Evolutionary conservation across 2,888 invertebrate species (phyloP), one percentile per base, ranked within the genome.

Genomic region (Perizoma flavofasciatum): DNA sequence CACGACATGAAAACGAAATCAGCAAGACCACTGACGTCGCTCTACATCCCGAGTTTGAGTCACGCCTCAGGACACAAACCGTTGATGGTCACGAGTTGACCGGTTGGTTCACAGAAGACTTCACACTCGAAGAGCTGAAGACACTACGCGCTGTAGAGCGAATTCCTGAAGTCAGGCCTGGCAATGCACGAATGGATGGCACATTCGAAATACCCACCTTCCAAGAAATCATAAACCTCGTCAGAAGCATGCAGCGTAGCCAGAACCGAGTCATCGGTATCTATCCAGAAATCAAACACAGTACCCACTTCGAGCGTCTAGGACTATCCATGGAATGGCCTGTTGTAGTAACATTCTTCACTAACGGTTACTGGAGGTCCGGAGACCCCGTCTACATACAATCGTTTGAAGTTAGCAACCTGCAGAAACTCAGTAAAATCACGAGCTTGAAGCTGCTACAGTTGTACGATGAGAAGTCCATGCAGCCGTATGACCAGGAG

Each of bases 21-120:
- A 74, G 82, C 5, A 55, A 79, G 43, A 87, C 86, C 0, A 90
- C 89, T 1, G 83, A 92, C 57, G 80, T 92, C 6, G 73, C 79
- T 0, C 60, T 72, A 22, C 82, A 70, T 43, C 74, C 82, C 0
- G 88, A 89, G 65, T 91, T 89, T 56, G 75, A 84, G 5, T 65
- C 75, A 10, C 82, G 88, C 5, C 72, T 67, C 59, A 73, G 78
- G 49, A 88, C 80, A 8, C 81, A 88, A 74, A 75, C 75, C 0
- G 69, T 92, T 5, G 85, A 86, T 54, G 86, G 86, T 6, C 68
- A 49, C 5, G 66, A 70, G 63, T 63, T 83, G 8, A 78, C 58
- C 22, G 89, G 88, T 35, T 92, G 91, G 91, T 90, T 90, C 67
- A 79, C 86, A 0, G 91, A 92, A 75, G 91, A 92, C 59, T 90